Evolutionary conservation across 2,888 invertebrate genomes (phyloP).

Genomic region (Rutpela maculata): DNA sequence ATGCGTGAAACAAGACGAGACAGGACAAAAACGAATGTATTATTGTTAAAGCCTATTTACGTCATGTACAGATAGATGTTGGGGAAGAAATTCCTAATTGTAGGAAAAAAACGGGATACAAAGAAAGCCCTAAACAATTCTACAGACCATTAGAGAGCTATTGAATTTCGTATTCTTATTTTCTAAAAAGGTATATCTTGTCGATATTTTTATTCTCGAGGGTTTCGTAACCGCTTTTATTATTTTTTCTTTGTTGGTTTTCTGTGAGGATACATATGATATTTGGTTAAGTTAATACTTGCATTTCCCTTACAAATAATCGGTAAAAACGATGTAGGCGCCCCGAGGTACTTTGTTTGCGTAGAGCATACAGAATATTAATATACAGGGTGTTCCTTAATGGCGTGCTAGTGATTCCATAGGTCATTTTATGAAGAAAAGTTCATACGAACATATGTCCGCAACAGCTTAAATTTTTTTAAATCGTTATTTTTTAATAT

Average conservation of each 20-base stretch:
- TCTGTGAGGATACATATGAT: not conserved
- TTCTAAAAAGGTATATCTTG: constrained; percentile 7
- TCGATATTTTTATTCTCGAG: not conserved
- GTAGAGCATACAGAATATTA: too few species aligned
- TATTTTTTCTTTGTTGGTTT: not conserved
- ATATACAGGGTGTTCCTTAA: too few species aligned
- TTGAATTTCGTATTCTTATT: constrained; percentile 7
- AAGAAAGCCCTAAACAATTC: constrained; percentile 2
- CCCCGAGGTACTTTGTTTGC: too few species aligned
- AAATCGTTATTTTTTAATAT: too few species aligned
- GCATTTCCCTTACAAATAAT: not conserved
- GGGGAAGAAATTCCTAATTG: not conserved
- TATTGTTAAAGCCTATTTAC: not conserved
- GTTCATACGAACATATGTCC: too few species aligned
- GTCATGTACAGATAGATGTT: not conserved
- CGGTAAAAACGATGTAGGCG: too few species aligned
- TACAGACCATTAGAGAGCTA: constrained; percentile 3
- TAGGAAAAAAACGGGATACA: not conserved
- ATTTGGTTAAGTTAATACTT: not conserved
- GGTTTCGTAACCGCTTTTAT: not conserved
- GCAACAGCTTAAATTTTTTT: too few species aligned
- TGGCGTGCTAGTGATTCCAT: too few species aligned
- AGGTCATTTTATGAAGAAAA: too few species aligned
- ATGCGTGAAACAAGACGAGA: not conserved
- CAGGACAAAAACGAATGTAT: not conserved